phyloP scores from a whole-genome alignment of 1,140 invertebrate genomes.

The Metaphire vulgaris region DNA sequence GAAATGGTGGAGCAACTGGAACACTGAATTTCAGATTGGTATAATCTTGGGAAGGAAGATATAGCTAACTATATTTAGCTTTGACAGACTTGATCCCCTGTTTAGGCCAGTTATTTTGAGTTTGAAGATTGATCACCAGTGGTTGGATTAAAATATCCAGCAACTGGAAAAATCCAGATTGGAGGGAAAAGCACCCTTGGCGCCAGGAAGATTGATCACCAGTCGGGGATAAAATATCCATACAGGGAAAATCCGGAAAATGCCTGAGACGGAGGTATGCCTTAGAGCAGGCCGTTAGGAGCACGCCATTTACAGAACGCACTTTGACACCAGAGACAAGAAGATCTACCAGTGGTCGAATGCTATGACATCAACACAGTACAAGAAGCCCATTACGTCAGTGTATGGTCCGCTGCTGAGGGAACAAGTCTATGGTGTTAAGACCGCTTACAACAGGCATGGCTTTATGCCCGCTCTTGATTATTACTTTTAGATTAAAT shows the following conservation, averaged over 20 bases:
- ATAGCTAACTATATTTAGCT: too few species aligned
- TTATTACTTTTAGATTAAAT: conserved; percentile 29
- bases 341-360: conserved; percentile 15
- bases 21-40: too few species aligned
- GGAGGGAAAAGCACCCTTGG: conserved; percentile 21
- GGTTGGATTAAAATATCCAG: too few species aligned
- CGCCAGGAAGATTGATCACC: conserved; percentile 14
- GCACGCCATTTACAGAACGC: conserved; percentile 14
- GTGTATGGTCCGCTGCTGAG: conserved; percentile 25
- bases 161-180: too few species aligned
- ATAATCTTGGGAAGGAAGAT: too few species aligned
- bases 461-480: conserved; percentile 22
- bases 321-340: conserved; percentile 3
- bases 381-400: conserved; percentile 24
- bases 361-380: conserved; percentile 27
- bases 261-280: too few species aligned
- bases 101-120: too few species aligned
- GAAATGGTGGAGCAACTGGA: conserved; percentile 28
- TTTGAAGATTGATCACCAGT: too few species aligned
- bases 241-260: conserved; percentile 1
- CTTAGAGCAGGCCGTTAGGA: conserved; percentile 16
- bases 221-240: conserved; percentile 17
- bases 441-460: conserved; percentile 21
- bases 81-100: too few species aligned
- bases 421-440: conserved; percentile 18